Percentiles rank a stretch among this genome's conserved stretches.
These are phyloP conservation scores for Psilopsiagon aymara DNA, from an alignment of 2,113 vertebrate species.

Conservation along the genomic window DNA sequence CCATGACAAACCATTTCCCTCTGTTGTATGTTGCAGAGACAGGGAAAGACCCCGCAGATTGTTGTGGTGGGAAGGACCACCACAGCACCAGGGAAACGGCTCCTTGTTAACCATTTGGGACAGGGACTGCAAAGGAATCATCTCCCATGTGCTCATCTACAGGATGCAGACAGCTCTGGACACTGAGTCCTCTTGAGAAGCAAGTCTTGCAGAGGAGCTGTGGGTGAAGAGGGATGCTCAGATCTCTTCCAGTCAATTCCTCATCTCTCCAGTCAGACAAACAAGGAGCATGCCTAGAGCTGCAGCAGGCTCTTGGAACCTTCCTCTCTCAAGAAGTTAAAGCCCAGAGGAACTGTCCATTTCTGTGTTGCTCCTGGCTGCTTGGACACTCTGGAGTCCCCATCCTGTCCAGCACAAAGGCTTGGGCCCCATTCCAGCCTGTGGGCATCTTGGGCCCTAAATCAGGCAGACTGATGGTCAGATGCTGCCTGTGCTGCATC, in stretches of 20 bases:
- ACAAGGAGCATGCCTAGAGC: not conserved
- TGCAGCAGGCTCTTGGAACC: not conserved
- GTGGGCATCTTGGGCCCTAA: rapidly evolving
- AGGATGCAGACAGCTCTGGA: not conserved
- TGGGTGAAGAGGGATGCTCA: not conserved
- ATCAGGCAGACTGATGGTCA: rapidly evolving
- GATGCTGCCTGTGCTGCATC: not conserved
- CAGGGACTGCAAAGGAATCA: not conserved
- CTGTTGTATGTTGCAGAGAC: no score
- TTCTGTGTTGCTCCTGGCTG: not conserved
- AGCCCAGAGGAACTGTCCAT: not conserved
- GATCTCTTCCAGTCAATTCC: not conserved
- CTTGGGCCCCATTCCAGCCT: not conserved
- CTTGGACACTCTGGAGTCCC: not conserved
- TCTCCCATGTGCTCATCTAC: not conserved
- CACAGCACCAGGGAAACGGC: rapidly evolving
- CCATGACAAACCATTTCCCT: not conserved
- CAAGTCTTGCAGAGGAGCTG: not conserved
- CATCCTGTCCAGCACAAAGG: not conserved
- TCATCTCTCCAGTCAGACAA: not conserved
- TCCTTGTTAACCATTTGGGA: not conserved
- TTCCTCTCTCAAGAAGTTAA: not conserved
- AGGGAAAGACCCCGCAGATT: not conserved
- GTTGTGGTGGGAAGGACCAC: not conserved
- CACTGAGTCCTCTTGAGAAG: not conserved